Evolutionary conservation across 1,140 invertebrate species (phyloP), one percentile per base, ranked within the genome.

Genomic region (Delia radicum): DNA sequence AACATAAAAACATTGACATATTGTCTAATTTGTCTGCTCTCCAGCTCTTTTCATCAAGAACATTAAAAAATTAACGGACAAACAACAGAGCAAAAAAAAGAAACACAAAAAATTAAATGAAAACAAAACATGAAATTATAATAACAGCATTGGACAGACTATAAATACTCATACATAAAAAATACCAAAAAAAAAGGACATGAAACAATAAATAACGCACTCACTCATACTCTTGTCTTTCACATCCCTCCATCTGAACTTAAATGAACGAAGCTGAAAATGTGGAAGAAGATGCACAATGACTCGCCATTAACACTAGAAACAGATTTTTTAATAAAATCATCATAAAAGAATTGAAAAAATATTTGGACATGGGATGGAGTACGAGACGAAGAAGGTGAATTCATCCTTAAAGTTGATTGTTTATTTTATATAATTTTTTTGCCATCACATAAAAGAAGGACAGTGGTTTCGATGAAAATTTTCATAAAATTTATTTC

Each of bases 321-420:
- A 48, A 55, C 48, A 55, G 48, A 55, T 55, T 55, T 55, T 42
- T 55, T 55, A 55, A 55, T 55, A 55, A 55, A 55, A 55, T 55
- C 48, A 55, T 55, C 48, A 55, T 55, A 21, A 55, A 21, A 21
- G 21, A 3, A 18, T 18, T 18, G 15, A 21, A 8, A 55, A 21
- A 18, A 48, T 18, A 18, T 3, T 18, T 2, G 15, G n/a, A 0
- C n/a, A 18, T 6, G 18, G 2, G 48, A n/a, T n/a, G n/a, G n/a
- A 55, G n/a, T 55, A 6, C 3, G 48, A 21, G n/a, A 0, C 5
- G 21, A 55, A 55, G 48, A 55, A 55, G 48, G 48, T 55, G 48
- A 55, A 55, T 55, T 21, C 18, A 55, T 55, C 48, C 48, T 55
- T 55, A 55, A 55, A 55, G 4, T 55, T 55, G 18, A 6, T 55